Percentiles rank a stretch among this genome's conserved stretches.
Evolutionary conservation across 2,113 vertebrate species (phyloP).

Genomic region (Sinocyclocheilus grahami): DNA sequence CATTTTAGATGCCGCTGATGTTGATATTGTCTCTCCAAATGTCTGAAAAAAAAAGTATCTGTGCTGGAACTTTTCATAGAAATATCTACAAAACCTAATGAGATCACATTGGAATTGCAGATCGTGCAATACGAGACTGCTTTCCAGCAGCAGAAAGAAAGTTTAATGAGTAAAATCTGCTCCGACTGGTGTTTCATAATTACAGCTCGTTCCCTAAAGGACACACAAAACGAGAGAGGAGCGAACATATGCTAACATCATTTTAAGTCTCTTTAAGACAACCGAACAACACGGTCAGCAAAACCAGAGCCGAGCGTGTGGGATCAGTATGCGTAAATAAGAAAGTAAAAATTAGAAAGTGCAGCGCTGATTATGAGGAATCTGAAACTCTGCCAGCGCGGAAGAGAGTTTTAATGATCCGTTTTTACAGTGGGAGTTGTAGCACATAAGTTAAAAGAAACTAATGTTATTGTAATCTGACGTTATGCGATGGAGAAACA

Average conservation of each 20-base stretch:
- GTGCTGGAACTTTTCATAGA: neutral
- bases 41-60: neutral
- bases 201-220: conserved; percentile 18
- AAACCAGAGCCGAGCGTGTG: neutral
- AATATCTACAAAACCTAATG: conserved; percentile 7
- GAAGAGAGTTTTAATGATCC: neutral
- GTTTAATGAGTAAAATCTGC: conserved; percentile 31
- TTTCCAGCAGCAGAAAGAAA: conserved; percentile 24
- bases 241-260: conserved; percentile 27
- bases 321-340: neutral
- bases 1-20: neutral
- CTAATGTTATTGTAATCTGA: no score
- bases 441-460: neutral
- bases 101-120: neutral
- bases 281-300: conserved; percentile 14
- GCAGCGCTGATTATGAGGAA: neutral
- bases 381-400: neutral
- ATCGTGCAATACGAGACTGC: neutral
- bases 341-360: neutral
- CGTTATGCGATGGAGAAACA: no score
- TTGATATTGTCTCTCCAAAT: neutral
- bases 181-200: conserved; percentile 7
- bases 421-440: neutral
- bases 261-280: neutral
- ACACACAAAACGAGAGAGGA: neutral